Base-by-base conservation (phyloP, 2,113 vertebrate genomes). In the Colistium nudipinnis region DNA sequence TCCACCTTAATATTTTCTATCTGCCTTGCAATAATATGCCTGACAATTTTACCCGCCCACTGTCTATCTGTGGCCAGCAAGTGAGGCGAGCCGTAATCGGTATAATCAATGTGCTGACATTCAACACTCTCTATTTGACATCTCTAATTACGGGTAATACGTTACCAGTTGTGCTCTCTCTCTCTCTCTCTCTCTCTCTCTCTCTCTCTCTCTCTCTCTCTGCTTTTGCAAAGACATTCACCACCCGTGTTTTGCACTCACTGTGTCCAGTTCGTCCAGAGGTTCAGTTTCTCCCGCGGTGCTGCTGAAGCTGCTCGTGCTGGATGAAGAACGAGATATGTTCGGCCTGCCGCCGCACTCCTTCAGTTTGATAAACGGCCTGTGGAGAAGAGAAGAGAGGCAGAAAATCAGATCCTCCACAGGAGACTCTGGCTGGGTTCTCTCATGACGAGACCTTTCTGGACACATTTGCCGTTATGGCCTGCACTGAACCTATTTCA, bases 291-390 rank as follows among this genome's bases (percentile, higher is more conserved):
- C 97, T 17, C 95, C 97, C 0, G 97, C 94, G 0, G 95, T 95
- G 92, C 97, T 98, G 94, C 97, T 96, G 91, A 99, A 98, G 91
- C 97, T 99, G 93, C 96, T 98, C 88, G 96, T 98, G 89, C 96
- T 98, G 10, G 97, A 98, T 24, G 96, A 98, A 3, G 97, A 99
- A 14, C 95, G 95, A 1, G 97, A 99, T 87, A 99, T 97, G 91
- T 97, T 98, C 0, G 94, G 91, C 4, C 94, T 89, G 76, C 94
- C 80, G 22, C 83, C 19, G 70, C 94, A 94, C 87, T 99, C 97
- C 88, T 96, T 98, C 89, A 95, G 90, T 80, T 97, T 99, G 2
- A 93, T 80, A 31, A 94, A 96, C 0, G 95, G 94, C 88, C 97
- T 99, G 61, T 4, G 22, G 41, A 44, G 30, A 10, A 60, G 25